phyloP scores from a whole-genome alignment of 1,140 invertebrate genomes.

The Melipona quadrifasciata region DNA sequence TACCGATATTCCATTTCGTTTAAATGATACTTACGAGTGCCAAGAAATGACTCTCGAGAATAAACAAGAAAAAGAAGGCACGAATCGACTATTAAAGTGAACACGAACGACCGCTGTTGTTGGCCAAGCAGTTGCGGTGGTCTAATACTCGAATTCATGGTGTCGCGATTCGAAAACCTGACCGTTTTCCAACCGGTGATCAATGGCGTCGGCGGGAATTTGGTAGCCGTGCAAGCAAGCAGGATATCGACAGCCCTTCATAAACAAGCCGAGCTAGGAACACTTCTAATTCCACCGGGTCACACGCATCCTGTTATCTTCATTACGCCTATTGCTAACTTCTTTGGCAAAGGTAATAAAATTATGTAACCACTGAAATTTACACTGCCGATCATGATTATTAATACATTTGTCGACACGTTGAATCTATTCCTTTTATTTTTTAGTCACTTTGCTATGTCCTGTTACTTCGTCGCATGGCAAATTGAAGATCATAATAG shows the following conservation, averaged over 20 bases:
- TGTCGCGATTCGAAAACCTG: slow-evolving; percentile 86
- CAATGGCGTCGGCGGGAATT: slow-evolving; percentile 93
- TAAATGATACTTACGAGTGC: neutral
- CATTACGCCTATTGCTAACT: slow-evolving; percentile 85
- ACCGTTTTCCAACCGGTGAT: slow-evolving; percentile 91
- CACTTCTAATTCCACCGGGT: slow-evolving; percentile 81
- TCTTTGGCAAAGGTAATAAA: slow-evolving; percentile 82
- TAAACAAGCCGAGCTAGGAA: slow-evolving; percentile 83
- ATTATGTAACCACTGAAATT: neutral
- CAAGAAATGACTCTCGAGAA: neutral
- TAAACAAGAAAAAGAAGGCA: neutral
- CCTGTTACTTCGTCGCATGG: neutral
- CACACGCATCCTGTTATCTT: slow-evolving; percentile 85
- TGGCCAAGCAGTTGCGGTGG: slow-evolving; percentile 83
- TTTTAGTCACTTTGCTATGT: neutral
- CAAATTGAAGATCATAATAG: neutral
- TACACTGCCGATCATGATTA: neutral
- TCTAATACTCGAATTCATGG: slow-evolving; percentile 87
- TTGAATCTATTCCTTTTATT: neutral
- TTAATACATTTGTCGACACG: neutral
- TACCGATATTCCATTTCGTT: neutral
- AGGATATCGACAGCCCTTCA: slow-evolving; percentile 92
- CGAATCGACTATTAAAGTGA: neutral
- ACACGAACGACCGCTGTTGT: neutral
- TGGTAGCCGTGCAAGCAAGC: slow-evolving; percentile 93